These are phyloP conservation scores for Sinopyrophorus schimmeli DNA, from an alignment of 2,888 invertebrate genomes.

Conservation along the genomic window DNA sequence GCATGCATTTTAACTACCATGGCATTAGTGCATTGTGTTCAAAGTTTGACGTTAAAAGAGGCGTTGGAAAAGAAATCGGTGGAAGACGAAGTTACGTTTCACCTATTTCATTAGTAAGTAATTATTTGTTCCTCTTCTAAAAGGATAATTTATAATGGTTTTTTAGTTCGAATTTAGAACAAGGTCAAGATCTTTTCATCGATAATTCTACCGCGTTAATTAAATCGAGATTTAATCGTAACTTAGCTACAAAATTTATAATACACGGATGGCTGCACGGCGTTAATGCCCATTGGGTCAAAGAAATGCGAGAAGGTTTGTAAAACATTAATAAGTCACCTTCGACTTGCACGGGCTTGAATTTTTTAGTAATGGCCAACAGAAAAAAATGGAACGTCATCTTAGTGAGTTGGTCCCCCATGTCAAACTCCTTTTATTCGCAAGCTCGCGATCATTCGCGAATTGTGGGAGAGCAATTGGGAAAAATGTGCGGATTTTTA, in stretches of 20 bases:
- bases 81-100: constrained; percentile 44
- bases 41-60: neutral
- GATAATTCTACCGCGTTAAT: constrained; percentile 37
- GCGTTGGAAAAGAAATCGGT: constrained; percentile 1
- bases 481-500: constrained; percentile 45
- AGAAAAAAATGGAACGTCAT: constrained; percentile 55
- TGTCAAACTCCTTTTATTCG: constrained; percentile 56
- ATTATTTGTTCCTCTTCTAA: neutral
- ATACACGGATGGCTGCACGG: constrained; percentile 51
- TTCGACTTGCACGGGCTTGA: too few species aligned
- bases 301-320: constrained; percentile 50
- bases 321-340: too few species aligned
- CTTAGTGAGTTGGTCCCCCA: constrained; percentile 60
- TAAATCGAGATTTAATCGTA: constrained; percentile 41
- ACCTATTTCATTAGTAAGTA: constrained; percentile 46
- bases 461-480: constrained; percentile 54
- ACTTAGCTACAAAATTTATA: constrained; percentile 45
- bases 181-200: constrained; percentile 35
- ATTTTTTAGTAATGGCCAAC: constrained; percentile 44
- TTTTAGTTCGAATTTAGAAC: neutral
- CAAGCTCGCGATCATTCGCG: constrained; percentile 56
- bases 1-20: too few species aligned
- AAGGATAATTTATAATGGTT: neutral
- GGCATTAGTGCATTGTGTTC: neutral
- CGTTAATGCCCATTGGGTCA: constrained; percentile 45